These are phyloP conservation scores for Leptoclinus maculatus DNA, from an alignment of 2,797 vertebrate species.

Conservation along the genomic window DNA sequence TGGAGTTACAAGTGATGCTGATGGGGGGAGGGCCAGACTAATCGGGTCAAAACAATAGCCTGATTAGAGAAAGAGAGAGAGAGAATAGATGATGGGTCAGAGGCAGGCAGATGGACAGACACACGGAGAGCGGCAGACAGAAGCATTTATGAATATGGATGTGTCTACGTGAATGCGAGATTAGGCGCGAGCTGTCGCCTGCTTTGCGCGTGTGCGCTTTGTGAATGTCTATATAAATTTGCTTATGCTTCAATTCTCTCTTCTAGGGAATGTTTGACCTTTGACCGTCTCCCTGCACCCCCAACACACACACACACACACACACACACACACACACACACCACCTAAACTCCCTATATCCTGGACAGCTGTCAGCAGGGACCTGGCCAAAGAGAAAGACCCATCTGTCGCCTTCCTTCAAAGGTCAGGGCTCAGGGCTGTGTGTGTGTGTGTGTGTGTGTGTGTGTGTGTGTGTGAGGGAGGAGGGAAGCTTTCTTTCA, in stretches of 20 bases:
- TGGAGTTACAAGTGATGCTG: slow-evolving; percentile 21
- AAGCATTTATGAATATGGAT: slow-evolving; percentile 72
- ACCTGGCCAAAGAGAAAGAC: slow-evolving; percentile 76
- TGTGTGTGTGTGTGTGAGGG: slow-evolving; percentile 43
- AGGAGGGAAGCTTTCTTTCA: slow-evolving; percentile 69
- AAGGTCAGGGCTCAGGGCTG: slow-evolving; percentile 63
- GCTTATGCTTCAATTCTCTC: slow-evolving; percentile 48
- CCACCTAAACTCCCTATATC: slow-evolving; percentile 56
- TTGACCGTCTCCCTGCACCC: slow-evolving; percentile 50
- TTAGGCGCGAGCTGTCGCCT: slow-evolving; percentile 22
- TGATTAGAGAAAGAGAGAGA: slow-evolving; percentile 47
- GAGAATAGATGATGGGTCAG: slow-evolving; percentile 45
- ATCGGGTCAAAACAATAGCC: slow-evolving; percentile 55
- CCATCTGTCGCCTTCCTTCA: slow-evolving; percentile 85
- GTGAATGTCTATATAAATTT: slow-evolving; percentile 46
- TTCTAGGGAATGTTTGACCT: slow-evolving; percentile 71
- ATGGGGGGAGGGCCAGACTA: slow-evolving; percentile 19
- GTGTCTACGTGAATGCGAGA: slow-evolving; percentile 50
- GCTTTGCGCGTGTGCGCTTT: slow-evolving; percentile 57
- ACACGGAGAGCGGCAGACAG: slow-evolving; percentile 35
- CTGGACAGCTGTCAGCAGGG: slow-evolving; percentile 81
- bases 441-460: slow-evolving; percentile 42
- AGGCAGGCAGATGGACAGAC: slow-evolving; percentile 68
- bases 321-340: slow-evolving; percentile 5
- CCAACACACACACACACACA: slow-evolving; percentile 14